Base-by-base conservation (phyloP, 2,888 invertebrate species). In the Lithodes maja region DNA sequence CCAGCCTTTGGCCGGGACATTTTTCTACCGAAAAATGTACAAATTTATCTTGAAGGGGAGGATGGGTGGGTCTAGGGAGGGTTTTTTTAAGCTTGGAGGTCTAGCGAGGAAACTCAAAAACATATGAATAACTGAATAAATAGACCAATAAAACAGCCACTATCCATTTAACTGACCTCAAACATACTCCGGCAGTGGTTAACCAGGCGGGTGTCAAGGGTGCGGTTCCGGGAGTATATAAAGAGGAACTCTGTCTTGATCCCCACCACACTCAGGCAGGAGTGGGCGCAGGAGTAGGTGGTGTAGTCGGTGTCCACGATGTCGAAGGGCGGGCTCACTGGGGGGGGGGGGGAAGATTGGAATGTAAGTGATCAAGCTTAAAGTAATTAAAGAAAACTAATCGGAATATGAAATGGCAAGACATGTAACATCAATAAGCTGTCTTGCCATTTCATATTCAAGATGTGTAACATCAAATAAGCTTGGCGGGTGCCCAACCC, bases 161-260 rank as follows among this genome's bases (percentile, higher is more conserved):
- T 33, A 61, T 33, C 50, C 50, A 1, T 50, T 53, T 52, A 55
- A 15, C 74, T 33, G 33, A 86, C 86, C 86, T 86, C 55, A 49
- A 86, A 86, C 33, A 86, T 71, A 15, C 9, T 54, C 5, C 55
- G 80, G 15, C 86, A 86, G 55, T 86, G 86, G 71, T 80, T n/a
- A 12, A 81, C 78, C 0, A 9, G 2, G 3, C 54, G 49, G 2
- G 54, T 1, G 1, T 54, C 68, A 9, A 86, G 81, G 2, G 86
- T 81, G 12, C 86, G 81, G 49, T 86, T 86, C 7, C 86, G 33
- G 5, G 81, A 53, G 55, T 81, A 86, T 3, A 86, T 74, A 15
- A 81, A 86, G 74, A 86, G 78, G 17, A 86, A 86, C 50, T 86
- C 86, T 1, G 86, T 81, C 74, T 86, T 86, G 53, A 86, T 81